Conservation (phyloP, 2,888 invertebrate species). For the Parochlus steinenii region DNA sequence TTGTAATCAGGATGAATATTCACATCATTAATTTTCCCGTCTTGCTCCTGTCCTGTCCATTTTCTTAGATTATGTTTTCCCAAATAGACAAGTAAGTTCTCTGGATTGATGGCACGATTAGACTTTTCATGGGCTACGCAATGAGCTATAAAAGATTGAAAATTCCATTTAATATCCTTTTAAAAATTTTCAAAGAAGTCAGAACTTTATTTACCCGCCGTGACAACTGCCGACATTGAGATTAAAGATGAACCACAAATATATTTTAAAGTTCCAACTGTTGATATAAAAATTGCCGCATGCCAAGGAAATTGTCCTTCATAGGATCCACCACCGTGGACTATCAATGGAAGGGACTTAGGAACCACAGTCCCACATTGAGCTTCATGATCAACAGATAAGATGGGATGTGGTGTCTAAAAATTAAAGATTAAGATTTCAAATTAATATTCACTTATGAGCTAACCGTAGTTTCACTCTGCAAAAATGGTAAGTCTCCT, state of each 20-base stretch:
- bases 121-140: slow-evolving; percentile 16
- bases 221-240: slow-evolving; percentile 36
- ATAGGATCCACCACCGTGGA: slow-evolving; percentile 38
- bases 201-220: slow-evolving; percentile 33
- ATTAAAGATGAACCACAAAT: slow-evolving; percentile 48
- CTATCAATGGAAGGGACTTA: slow-evolving; percentile 38
- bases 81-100: slow-evolving; percentile 20
- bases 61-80: slow-evolving; percentile 21
- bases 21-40: slow-evolving; percentile 13
- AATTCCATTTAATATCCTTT: not conserved
- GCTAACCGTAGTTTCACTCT: slow-evolving; percentile 7
- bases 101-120: not conserved
- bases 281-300: slow-evolving; percentile 42
- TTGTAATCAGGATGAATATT: slow-evolving; percentile 5
- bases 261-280: slow-evolving; percentile 34
- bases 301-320: slow-evolving; percentile 55
- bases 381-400: not conserved
- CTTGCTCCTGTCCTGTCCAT: slow-evolving; percentile 19
- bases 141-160: slow-evolving; percentile 17
- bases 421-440: not conserved
- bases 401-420: slow-evolving; percentile 5
- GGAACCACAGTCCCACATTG: slow-evolving; percentile 34
- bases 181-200: no score
- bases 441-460: not conserved
- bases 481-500: slow-evolving; percentile 6